phyloP scores from a whole-genome alignment of 1,140 invertebrate species.

The Cecropterus lyciades region DNA sequence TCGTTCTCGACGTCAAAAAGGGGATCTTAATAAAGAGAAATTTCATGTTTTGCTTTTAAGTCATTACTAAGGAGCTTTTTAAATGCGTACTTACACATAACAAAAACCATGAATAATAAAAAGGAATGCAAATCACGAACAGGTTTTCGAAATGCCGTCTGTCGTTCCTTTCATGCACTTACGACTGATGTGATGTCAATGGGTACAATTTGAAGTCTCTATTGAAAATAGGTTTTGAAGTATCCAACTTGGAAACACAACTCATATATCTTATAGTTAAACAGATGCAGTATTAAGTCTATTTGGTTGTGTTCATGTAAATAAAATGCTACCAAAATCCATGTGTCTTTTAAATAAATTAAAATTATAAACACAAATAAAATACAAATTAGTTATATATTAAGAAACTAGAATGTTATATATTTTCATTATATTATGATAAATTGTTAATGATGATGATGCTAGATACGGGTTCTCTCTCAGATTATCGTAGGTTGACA shows the following conservation, averaged over 20 bases:
- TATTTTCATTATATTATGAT: no score
- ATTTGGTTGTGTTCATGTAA: no score
- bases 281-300: no score
- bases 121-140: not conserved
- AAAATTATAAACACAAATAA: no score
- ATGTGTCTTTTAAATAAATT: no score
- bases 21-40: not conserved
- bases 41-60: not conserved
- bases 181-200: slow-evolving; percentile 2
- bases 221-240: not conserved
- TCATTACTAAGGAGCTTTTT: not conserved
- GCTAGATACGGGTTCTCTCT: no score
- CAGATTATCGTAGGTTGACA: no score
- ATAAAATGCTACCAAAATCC: no score
- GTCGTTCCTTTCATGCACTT: slow-evolving; percentile 2
- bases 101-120: slow-evolving; percentile 1
- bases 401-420: no score
- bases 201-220: not conserved
- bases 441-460: no score
- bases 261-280: no score
- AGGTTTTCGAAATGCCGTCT: not conserved
- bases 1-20: not conserved
- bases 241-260: not conserved
- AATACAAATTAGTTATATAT: no score
- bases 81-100: not conserved